These are phyloP conservation scores for Oryzias javanicus DNA, from an alignment of 2,113 vertebrate genomes.

Conservation along the genomic window DNA sequence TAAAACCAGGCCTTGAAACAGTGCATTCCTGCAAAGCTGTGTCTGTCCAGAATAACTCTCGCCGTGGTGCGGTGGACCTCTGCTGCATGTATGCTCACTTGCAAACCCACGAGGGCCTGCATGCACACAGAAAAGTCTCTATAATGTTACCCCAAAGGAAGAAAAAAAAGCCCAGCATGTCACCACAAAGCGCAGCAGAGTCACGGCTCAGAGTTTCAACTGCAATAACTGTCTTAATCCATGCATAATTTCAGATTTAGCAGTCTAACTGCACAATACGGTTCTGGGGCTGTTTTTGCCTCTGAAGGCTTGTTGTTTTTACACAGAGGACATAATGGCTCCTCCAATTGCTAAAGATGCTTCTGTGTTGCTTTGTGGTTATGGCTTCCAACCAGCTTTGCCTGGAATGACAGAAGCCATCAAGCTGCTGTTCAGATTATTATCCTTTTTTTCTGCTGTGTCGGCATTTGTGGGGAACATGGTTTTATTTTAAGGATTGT, in stretches of 20 bases:
- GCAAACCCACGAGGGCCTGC: slow-evolving; percentile 31
- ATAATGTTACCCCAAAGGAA: slow-evolving; percentile 56
- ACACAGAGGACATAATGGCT: slow-evolving; percentile 64
- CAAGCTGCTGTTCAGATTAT: slow-evolving; percentile 39
- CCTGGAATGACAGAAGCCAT: slow-evolving; percentile 62
- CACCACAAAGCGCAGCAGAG: slow-evolving; percentile 56
- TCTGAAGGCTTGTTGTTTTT: slow-evolving; percentile 59
- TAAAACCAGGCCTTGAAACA: slow-evolving; percentile 61
- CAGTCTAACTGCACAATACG: slow-evolving; percentile 67
- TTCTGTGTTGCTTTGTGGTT: slow-evolving; percentile 67
- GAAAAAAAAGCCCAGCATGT: slow-evolving; percentile 39
- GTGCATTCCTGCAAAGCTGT: slow-evolving; percentile 58
- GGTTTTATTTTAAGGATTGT: slow-evolving; percentile 23
- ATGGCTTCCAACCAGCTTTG: slow-evolving; percentile 61
- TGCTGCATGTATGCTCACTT: slow-evolving; percentile 50
- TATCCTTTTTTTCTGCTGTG: slow-evolving; percentile 14
- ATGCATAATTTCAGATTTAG: slow-evolving; percentile 71
- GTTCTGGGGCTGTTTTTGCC: slow-evolving; percentile 51
- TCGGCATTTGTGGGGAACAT: slow-evolving; percentile 10
- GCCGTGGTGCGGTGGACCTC: slow-evolving; percentile 57
- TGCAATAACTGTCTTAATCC: slow-evolving; percentile 73
- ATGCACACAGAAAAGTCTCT: slow-evolving; percentile 42
- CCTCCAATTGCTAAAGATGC: slow-evolving; percentile 66
- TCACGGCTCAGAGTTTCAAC: slow-evolving; percentile 48
- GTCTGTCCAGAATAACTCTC: slow-evolving; percentile 66